Evolutionary conservation across 2,888 invertebrate genomes (phyloP), one percentile per base, ranked within the genome.

Genomic region (Geotrupes spiniger): DNA sequence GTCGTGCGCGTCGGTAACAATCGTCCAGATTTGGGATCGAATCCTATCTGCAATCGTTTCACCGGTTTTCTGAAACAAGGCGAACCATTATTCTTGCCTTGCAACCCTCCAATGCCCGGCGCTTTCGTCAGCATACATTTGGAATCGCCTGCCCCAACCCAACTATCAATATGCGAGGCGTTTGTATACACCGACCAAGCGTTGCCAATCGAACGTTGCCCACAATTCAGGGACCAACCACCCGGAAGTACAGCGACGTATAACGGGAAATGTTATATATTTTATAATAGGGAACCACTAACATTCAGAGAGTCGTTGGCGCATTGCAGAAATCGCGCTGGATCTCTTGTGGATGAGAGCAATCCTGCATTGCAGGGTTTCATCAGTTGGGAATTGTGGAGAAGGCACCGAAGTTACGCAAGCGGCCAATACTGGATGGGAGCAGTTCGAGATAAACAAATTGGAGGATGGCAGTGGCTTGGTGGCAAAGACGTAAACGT

Each of bases 341-440:
- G 92, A 0, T 87, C 90, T 0, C 74, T 94, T 25, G 89, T 94
- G 2, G 91, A 92, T 64, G 93, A 94, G 72, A 92, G 92, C 67
- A 94, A 93, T 74, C 92, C 94, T 0, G 93, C 93, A 0, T 77
- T 93, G 26, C 94, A 94, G 73, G 94, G 94, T 0, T 94, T 94
- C 72, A 88, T 94, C 57, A 92, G 92, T 66, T 94, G 94, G 94
- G 94, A 94, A 66, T 75, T 94, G 28, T 94, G 93, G 91, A 78
- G 93, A 53, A 76, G 93, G 40, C 93, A 94, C 71, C 83, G 89
- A 66, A 92, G 89, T 65, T 93, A 94, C 74, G 87, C 89, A 14
- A 89, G 87, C 66, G 93, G 92, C 49, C 92, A 93, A 61, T 94
- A 94, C 71, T 94, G 94, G 94, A 88, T 94, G 87, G 94, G 93